Evolutionary conservation across 2,888 invertebrate genomes (phyloP), one percentile per base, ranked within the genome.

Genomic region (Tetramorium bicarinatum): DNA sequence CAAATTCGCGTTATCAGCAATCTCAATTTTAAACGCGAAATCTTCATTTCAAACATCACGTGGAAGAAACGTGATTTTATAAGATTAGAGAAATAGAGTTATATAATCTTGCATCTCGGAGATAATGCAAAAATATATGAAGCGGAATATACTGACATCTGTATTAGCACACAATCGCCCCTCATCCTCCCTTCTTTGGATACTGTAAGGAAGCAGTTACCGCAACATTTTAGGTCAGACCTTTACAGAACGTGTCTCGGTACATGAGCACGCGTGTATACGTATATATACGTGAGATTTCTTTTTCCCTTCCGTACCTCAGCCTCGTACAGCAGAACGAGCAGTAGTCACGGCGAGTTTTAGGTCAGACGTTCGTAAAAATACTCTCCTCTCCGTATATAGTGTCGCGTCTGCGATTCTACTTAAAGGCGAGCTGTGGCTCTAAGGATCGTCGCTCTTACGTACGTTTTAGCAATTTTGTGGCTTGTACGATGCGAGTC

Each of bases 281-380:
- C 21, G n/a, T 11, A 21, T 44, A 3, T 34, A 18, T 21, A 38
- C 34, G 49, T 7, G 29, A 21, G 25, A 25, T 61, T 62, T 41
- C 61, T 34, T 25, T 77, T 76, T 77, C 29, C 29, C 69, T 59
- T 67, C 44, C 69, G 62, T 44, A 18, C 47, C 38, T 74, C 62
- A 61, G 77, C 67, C 59, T 75, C 80, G 82, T 77, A 82, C 84
- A 82, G n/a, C n/a, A 87, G 87, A 91, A 83, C 82, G 84, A 72
- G 82, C 84, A 83, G 79, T 71, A 85, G 86, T 84, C 84, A 62
- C 79, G 86, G 71, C 77, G 76, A 74, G 81, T 86, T 88, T 87
- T 74, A 86, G 86, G 87, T 88, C 87, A 84, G 86, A 86, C 87
- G 85, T 88, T 87, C 69, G 86, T 67, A 83, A 82, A 88, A 84